These are phyloP conservation scores for Thalpophila matura DNA, from an alignment of 2,888 invertebrate genomes.

Conservation along the genomic window DNA sequence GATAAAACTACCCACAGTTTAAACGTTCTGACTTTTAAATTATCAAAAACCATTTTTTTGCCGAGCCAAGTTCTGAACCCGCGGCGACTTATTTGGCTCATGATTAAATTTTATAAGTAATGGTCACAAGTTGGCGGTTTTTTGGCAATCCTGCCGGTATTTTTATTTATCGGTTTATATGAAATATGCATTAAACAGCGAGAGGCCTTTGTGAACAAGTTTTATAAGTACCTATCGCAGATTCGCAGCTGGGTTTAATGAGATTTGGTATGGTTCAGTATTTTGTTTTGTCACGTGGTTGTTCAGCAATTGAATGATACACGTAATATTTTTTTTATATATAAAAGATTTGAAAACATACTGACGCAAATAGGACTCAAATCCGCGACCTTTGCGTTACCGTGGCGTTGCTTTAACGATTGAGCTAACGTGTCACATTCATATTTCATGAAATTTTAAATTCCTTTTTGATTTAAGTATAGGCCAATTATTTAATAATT, in stretches of 20 bases:
- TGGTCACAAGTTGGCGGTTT: conserved; percentile 78
- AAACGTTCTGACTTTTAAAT: conserved; percentile 43
- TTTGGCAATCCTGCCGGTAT: conserved; percentile 73
- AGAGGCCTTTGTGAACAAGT: conserved; percentile 74
- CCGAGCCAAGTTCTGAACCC: conserved; percentile 42
- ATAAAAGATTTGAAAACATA: no score
- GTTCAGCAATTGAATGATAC: not conserved
- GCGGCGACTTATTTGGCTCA: conserved; percentile 72
- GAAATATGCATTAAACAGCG: conserved; percentile 81
- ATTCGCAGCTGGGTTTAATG: conserved; percentile 69
- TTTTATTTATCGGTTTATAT: conserved; percentile 82
- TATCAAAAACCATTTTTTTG: conserved; percentile 44
- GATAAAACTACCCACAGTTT: not conserved
- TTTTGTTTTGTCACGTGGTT: conserved; percentile 13
- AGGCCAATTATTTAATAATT: no score
- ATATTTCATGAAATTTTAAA: no score
- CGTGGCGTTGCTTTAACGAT: no score
- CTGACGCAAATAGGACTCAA: no score
- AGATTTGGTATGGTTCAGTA: conserved; percentile 45
- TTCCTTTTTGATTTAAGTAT: no score
- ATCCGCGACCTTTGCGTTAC: no score
- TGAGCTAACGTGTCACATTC: no score
- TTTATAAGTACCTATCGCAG: conserved; percentile 70
- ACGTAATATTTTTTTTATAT: not conserved
- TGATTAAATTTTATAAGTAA: conserved; percentile 86